phyloP scores from a whole-genome alignment of 2,888 invertebrate species.

The Phyllotreta striolata region DNA sequence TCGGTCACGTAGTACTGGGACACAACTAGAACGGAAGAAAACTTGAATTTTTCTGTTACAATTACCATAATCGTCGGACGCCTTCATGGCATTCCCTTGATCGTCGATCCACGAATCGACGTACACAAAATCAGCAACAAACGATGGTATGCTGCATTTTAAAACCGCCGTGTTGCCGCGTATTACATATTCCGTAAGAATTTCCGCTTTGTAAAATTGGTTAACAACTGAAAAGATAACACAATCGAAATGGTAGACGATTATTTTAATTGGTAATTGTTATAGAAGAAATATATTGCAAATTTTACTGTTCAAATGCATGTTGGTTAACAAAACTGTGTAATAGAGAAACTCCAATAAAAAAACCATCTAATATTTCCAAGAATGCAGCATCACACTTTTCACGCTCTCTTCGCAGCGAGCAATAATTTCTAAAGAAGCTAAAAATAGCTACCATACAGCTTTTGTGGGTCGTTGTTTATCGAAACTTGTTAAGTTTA shows the following conservation, averaged over 20 bases:
- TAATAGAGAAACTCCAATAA: not conserved
- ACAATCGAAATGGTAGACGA: too few species aligned
- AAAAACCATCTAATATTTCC: slow-evolving; percentile 19
- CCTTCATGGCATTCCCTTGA: slow-evolving; percentile 64
- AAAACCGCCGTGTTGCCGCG: slow-evolving; percentile 75
- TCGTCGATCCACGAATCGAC: slow-evolving; percentile 77
- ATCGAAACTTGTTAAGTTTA: slow-evolving; percentile 22
- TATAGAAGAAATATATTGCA: too few species aligned
- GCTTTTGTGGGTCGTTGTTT: slow-evolving; percentile 20
- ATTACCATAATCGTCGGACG: slow-evolving; percentile 65
- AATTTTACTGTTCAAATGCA: too few species aligned
- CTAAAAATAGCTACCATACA: slow-evolving; percentile 21
- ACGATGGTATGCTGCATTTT: slow-evolving; percentile 78
- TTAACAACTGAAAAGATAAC: slow-evolving; percentile 68
- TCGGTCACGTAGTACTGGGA: slow-evolving; percentile 89
- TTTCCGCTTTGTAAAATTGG: slow-evolving; percentile 76
- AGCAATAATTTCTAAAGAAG: slow-evolving; percentile 25
- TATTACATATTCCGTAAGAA: slow-evolving; percentile 77
- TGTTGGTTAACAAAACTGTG: too few species aligned
- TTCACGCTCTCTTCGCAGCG: slow-evolving; percentile 14
- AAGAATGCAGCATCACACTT: slow-evolving; percentile 24
- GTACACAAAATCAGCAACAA: slow-evolving; percentile 76
- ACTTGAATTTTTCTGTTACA: slow-evolving; percentile 13
- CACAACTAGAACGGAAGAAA: slow-evolving; percentile 70
- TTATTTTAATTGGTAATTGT: too few species aligned